Conservation (phyloP, 2,888 invertebrate species). For the Willowsia nigromaculata region DNA sequence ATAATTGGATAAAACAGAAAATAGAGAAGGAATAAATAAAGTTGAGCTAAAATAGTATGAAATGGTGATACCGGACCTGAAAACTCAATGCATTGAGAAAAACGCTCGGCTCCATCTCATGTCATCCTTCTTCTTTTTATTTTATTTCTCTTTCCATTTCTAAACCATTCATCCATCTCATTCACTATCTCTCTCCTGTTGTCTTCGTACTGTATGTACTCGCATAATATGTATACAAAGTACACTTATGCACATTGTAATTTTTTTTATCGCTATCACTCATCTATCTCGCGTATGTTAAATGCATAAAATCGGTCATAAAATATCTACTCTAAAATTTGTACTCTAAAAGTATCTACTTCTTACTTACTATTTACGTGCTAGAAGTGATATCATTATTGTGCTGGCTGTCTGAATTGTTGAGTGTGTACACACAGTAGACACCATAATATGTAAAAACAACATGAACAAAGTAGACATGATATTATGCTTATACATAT, state of each 20-base stretch:
- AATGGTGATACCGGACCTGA: neutral
- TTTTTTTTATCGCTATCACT: slow-evolving; percentile 20
- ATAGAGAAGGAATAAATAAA: neutral
- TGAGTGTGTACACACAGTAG: neutral
- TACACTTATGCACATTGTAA: neutral
- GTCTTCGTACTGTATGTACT: neutral
- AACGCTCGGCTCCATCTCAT: neutral
- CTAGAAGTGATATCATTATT: slow-evolving; percentile 24
- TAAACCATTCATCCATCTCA: slow-evolving; percentile 29
- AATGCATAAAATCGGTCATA: slow-evolving; percentile 13
- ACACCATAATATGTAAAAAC: neutral
- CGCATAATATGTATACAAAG: neutral
- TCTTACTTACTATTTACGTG: neutral
- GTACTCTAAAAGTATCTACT: neutral
- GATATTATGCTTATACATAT: neutral
- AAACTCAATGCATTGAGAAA: neutral
- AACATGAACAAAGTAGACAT: neutral
- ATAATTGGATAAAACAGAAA: slow-evolving; percentile 26
- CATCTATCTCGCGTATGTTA: slow-evolving; percentile 18
- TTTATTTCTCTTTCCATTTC: neutral
- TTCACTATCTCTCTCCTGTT: neutral
- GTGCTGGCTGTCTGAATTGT: neutral
- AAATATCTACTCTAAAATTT: neutral
- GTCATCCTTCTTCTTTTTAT: neutral
- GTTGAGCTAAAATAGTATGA: neutral